phyloP scores from a whole-genome alignment of 2,797 vertebrate species.

The Pterois miles region DNA sequence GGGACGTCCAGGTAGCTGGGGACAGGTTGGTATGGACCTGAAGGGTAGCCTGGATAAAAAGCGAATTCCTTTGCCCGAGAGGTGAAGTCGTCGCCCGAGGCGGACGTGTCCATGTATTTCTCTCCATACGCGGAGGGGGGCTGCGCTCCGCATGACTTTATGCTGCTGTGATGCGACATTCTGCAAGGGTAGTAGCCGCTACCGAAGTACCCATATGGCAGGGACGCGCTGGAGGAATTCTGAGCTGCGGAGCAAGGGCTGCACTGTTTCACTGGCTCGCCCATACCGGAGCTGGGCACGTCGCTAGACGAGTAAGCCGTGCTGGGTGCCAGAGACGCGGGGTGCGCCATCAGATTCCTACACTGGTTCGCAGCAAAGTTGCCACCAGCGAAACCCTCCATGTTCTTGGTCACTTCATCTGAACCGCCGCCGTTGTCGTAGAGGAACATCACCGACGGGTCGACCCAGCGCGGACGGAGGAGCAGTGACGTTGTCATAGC shows the following conservation, averaged over 20 bases:
- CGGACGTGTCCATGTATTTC: slow-evolving; percentile 96
- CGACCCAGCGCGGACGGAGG: slow-evolving; percentile 99
- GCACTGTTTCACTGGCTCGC: slow-evolving; percentile 95
- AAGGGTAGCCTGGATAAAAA: slow-evolving; percentile 95
- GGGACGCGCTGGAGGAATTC: slow-evolving; percentile 91
- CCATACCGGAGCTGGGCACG: slow-evolving; percentile 87
- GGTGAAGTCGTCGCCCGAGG: slow-evolving; percentile 93
- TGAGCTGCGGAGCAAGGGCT: slow-evolving; percentile 95
- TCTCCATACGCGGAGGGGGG: slow-evolving; percentile 90
- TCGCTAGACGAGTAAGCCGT: slow-evolving; percentile 88
- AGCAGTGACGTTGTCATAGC: slow-evolving; percentile 99
- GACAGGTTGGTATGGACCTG: slow-evolving; percentile 94
- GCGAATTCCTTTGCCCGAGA: slow-evolving; percentile 97
- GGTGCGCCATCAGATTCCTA: slow-evolving; percentile 96
- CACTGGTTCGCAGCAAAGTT: slow-evolving; percentile 96
- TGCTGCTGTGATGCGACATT: slow-evolving; percentile 92
- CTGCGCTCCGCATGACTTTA: slow-evolving; percentile 92
- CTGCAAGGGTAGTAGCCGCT: slow-evolving; percentile 95
- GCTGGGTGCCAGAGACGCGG: slow-evolving; percentile 91
- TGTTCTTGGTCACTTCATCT: slow-evolving; percentile 97
- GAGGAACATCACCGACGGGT: slow-evolving; percentile 98
- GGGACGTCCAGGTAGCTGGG: slow-evolving; percentile 97
- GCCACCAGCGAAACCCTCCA: slow-evolving; percentile 91
- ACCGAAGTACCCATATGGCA: slow-evolving; percentile 97
- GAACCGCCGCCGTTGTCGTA: slow-evolving; percentile 93